Base-by-base conservation (phyloP, 2,113 vertebrate genomes). In the Pelecanus crispus region DNA sequence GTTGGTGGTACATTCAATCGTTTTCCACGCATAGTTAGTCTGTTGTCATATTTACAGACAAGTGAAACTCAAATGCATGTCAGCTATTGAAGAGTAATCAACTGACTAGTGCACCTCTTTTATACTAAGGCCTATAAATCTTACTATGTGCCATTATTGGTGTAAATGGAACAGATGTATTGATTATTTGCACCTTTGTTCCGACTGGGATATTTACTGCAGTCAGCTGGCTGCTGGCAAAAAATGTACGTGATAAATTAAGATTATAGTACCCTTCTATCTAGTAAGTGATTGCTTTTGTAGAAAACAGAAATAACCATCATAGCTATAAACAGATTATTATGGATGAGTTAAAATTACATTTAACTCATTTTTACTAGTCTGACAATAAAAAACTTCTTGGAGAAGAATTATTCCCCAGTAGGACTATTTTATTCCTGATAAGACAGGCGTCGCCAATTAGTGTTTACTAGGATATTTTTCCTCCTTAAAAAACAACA, bases 141-240 rank as follows among this genome's bases (percentile, higher is more conserved):
- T 95, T 82, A 24, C 66, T 82, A 10, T 62, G 56, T 93, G 91
- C 90, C 94, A 92, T 96, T 94, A 93, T 61, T 78, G 90, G 81
- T 65, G 71, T 96, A 94, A 93, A 63, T 24, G 52, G 79, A 84
- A 74, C 56, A 50, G 68, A 95, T 70, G 88, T 97, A 97, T 95
- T 82, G 97, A 97, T 97, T 96, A 83, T 74, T 95, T 95, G 89
- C 72, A 81, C 84, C 89, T 97, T 94, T 91, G 88, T 95, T 95
- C 71, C 0, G 4, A 91, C 91, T 10, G 7, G 58, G 79, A 94
- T 97, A 97, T 75, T 91, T 79, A 88, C 62, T 75, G 20, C 81
- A 79, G 45, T 81, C 82, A 4, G 9, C 81, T 79, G 19, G 45
- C 81, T 73, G 45, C 83, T 68, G 62, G 84, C 47, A 85, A 96